Conservation (phyloP, 2,797 vertebrate species). For the Mormyrops boulengeri region DNA sequence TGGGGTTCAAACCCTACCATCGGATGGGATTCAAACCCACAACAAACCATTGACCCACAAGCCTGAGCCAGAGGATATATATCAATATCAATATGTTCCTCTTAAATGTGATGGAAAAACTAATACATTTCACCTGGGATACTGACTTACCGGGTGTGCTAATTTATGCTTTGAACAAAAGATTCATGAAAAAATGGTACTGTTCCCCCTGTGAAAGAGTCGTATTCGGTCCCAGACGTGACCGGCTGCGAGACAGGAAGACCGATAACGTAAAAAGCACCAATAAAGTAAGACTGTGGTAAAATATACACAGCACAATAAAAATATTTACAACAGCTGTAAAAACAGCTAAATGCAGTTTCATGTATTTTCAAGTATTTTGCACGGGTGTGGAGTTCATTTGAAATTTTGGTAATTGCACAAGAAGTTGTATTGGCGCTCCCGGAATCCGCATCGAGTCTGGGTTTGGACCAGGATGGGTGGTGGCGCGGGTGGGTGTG, state of each 20-base stretch:
- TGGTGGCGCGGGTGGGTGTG: background rate
- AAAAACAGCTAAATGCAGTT: background rate
- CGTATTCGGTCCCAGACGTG: background rate
- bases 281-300: background rate
- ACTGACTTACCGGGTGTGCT: background rate
- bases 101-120: background rate
- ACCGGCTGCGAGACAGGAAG: background rate
- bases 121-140: background rate
- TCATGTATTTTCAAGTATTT: background rate
- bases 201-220: background rate
- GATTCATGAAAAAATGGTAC: background rate
- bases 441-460: background rate
- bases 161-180: background rate
- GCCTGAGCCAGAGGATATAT: background rate
- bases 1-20: background rate
- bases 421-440: background rate
- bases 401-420: background rate
- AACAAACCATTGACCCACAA: background rate
- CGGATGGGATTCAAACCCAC: background rate
- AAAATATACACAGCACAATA: slow-evolving; percentile 2
- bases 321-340: background rate
- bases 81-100: background rate
- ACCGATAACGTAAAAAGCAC: background rate
- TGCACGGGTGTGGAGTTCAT: background rate
- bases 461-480: background rate